Conservation (phyloP, 1,140 invertebrate genomes). For the Eulimnadia texana region DNA sequence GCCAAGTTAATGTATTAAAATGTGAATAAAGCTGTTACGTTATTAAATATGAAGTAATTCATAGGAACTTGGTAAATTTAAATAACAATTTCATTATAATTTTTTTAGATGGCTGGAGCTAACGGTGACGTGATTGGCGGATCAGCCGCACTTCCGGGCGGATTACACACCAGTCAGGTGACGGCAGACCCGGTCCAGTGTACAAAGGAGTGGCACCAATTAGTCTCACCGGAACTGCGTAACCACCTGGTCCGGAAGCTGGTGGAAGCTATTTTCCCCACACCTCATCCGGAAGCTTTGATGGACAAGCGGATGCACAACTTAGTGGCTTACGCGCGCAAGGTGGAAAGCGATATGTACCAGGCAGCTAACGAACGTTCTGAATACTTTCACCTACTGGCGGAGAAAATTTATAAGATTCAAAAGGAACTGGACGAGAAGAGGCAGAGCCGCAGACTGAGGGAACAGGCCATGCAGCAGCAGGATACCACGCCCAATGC, state of each 20-base stretch:
- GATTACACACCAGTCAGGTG: slow-evolving; percentile 45
- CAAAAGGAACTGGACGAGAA: slow-evolving; percentile 93
- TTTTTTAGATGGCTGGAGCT: background rate
- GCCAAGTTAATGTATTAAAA: too few species aligned
- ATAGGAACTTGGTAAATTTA: background rate
- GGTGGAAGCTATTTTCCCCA: slow-evolving; percentile 98
- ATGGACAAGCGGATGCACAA: slow-evolving; percentile 90
- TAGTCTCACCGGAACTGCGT: slow-evolving; percentile 87
- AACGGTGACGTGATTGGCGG: background rate
- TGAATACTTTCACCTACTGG: slow-evolving; percentile 88
- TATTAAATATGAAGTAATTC: background rate
- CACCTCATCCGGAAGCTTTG: slow-evolving; percentile 81
- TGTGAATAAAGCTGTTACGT: too few species aligned
- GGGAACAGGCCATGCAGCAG: slow-evolving; percentile 34
- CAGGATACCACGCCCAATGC: slow-evolving; percentile 22
- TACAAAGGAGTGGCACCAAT: slow-evolving; percentile 94
- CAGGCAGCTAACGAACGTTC: slow-evolving; percentile 85
- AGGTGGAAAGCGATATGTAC: slow-evolving; percentile 99
- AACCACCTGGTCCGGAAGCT: slow-evolving; percentile 98
- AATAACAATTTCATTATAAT: background rate
- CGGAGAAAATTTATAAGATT: slow-evolving; percentile 99
- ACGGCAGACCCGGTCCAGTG: slow-evolving; percentile 65
- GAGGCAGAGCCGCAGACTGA: slow-evolving; percentile 64
- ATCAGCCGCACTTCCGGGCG: slow-evolving; percentile 29
- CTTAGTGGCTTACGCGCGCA: slow-evolving; percentile 91